Evolutionary conservation across 2,797 vertebrate genomes (phyloP), one percentile per base, ranked within the genome.

Genomic region (Alosa sapidissima): DNA sequence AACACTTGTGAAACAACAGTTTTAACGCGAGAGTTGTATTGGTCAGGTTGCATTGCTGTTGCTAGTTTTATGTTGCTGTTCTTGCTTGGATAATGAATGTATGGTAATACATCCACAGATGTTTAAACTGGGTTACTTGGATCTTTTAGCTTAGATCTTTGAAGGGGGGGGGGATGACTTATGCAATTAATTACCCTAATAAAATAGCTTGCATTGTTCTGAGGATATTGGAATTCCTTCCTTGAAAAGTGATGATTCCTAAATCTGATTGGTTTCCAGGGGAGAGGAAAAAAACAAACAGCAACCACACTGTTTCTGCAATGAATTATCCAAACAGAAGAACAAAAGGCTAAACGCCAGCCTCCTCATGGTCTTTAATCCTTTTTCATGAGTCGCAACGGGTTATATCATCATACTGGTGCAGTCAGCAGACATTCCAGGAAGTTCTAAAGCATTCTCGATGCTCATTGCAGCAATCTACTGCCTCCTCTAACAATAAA

Each of bases 121-220:
- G 72, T 47, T 8, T 21, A 45, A 41, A 21, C 72, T 78, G 41
- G 16, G 28, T 45, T 21, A 47, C 72, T 78, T 78, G 36, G 36
- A 78, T 78, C 72, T 78, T 78, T 78, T 78, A 55, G 16, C 72
- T 78, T 78, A 78, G 36, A 78, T 78, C 72, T 78, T 19, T 78
- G 41, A 47, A 47, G 41, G 16, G 41, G 72, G 28, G 28, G 28
- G 21, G 41, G 36, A 21, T 78, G 41, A 78, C 72, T 47, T 7
- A 78, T 78, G 16, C 41, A 55, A 21, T 55, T 55, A 14, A 78
- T 47, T 45, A n/a, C 14, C 41, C 14, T 16, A 78, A 78, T 47
- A 78, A 45, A 78, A 78, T 45, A 1, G 41, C 41, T 78, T 21
- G 41, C 72, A 78, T 78, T 78, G 72, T 78, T 78, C 72, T 78